Conservation (phyloP, 1,140 invertebrate species). For the Drosophila nasuta region DNA sequence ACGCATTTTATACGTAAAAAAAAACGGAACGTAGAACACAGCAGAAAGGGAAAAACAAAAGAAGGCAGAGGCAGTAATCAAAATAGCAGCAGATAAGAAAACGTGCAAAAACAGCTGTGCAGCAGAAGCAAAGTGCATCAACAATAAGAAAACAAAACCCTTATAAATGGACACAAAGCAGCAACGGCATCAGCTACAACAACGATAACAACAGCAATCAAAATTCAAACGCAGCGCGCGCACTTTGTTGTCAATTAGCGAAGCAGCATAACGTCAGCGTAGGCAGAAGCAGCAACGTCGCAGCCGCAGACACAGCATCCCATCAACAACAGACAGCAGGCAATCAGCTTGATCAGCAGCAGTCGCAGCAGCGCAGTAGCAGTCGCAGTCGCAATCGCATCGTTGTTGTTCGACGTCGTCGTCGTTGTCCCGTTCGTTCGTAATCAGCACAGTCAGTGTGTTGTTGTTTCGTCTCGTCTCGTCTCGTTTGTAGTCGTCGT, state of each 20-base stretch:
- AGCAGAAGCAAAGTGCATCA: constrained; percentile 30
- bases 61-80: constrained; percentile 19
- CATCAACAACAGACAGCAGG: constrained; percentile 38
- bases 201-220: constrained; percentile 29
- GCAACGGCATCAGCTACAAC: not conserved
- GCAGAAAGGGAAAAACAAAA: constrained; percentile 39
- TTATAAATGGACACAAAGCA: constrained; percentile 18
- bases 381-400: constrained; percentile 46
- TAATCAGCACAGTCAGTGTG: constrained; percentile 58
- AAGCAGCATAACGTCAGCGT: constrained; percentile 43
- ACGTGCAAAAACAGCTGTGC: constrained; percentile 74
- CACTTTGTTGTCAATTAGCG: constrained; percentile 48
- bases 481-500: constrained; percentile 37
- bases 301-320: constrained; percentile 39
- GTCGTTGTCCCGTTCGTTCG: constrained; percentile 63
- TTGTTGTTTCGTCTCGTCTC: constrained; percentile 1
- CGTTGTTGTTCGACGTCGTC: no score
- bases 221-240: constrained; percentile 39
- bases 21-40: constrained; percentile 28
- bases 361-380: constrained; percentile 40
- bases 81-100: constrained; percentile 56
- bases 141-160: constrained; percentile 15
- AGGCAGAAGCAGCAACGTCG: constrained; percentile 49
- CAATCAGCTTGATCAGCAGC: constrained; percentile 45
- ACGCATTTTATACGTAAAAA: constrained; percentile 35